Evolutionary conservation across 2,888 invertebrate genomes (phyloP), one percentile per base, ranked within the genome.

Genomic region (Agonopterix arenella): DNA sequence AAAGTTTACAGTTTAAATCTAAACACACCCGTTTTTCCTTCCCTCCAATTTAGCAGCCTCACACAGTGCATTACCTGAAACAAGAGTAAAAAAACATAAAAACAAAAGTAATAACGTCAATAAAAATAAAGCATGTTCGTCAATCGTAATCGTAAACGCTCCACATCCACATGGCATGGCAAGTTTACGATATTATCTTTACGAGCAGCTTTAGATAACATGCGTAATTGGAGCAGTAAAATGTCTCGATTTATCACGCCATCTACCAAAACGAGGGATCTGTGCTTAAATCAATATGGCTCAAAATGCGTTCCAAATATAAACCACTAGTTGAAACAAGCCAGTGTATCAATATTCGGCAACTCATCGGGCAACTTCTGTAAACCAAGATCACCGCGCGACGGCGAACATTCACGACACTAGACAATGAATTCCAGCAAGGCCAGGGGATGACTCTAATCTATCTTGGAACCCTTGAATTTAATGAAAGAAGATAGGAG

Each of bases 81-180:
- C 54, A 58, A 65, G 51, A 55, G 55, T 48, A 61, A 61, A 59
- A 56, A 53, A 50, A 53, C 51, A 54, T 62, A 65, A 68, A 58
- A 43, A 45, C 56, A 55, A 56, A 50, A 55, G 61, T 54, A 59
- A 62, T 59, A 61, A 57, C 47, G 54, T 46, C 53, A 56, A 59
- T 62, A 61, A 64, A 66, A 60, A 51, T 58, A 58, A 58, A 58
- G 61, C 60, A 55, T 52, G 48, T 56, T 50, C 53, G 56, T 58
- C 61, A 57, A 55, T 50, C 54, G 57, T 59, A 57, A 59, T 62
- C 64, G 54, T 63, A 62, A 59, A 64, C 56, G 64, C 54, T 57
- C 60, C 62, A 28, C 28, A 28, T 28, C 28, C 28, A 28, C 28
- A 28, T 28, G 28, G 54, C 57, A 55, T 55, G 55, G 55, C 53